phyloP scores from a whole-genome alignment of 1,140 invertebrate genomes.

The Theocolax elegans region DNA sequence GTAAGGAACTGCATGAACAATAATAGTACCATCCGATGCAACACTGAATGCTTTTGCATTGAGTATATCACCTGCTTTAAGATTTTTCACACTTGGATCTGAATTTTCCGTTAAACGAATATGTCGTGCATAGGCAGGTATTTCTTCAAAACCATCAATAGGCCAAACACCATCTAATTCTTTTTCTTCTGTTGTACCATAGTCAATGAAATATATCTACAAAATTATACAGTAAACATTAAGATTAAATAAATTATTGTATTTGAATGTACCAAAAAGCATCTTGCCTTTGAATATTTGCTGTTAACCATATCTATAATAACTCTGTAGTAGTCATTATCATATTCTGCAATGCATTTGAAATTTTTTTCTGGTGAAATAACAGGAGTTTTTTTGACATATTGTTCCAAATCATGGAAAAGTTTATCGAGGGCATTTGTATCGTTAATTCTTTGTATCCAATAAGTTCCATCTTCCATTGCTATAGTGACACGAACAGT shows the following conservation, averaged over 20 bases:
- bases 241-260: too few species aligned
- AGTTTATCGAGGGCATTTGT: conserved; percentile 16
- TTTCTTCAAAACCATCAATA: conserved; percentile 35
- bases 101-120: conserved; percentile 10
- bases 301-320: conserved; percentile 41
- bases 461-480: conserved; percentile 42
- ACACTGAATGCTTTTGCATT: conserved; percentile 10
- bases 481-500: too few species aligned
- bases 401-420: conserved; percentile 35
- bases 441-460: conserved; percentile 46
- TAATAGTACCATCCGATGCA: conserved; percentile 38
- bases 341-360: conserved; percentile 46
- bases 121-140: conserved; percentile 1
- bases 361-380: conserved; percentile 43
- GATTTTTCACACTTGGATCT: neutral
- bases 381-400: conserved; percentile 1
- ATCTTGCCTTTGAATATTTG: conserved; percentile 2
- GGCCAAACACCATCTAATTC: conserved; percentile 39
- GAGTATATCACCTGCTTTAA: conserved; percentile 8
- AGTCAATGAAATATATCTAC: conserved; percentile 20
- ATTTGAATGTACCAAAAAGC: too few species aligned
- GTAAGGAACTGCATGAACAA: conserved; percentile 49
- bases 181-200: conserved; percentile 26
- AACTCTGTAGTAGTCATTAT: conserved; percentile 52
- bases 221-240: too few species aligned